phyloP scores from a whole-genome alignment of 2,888 invertebrate species.

The Pediacus dermestoides region DNA sequence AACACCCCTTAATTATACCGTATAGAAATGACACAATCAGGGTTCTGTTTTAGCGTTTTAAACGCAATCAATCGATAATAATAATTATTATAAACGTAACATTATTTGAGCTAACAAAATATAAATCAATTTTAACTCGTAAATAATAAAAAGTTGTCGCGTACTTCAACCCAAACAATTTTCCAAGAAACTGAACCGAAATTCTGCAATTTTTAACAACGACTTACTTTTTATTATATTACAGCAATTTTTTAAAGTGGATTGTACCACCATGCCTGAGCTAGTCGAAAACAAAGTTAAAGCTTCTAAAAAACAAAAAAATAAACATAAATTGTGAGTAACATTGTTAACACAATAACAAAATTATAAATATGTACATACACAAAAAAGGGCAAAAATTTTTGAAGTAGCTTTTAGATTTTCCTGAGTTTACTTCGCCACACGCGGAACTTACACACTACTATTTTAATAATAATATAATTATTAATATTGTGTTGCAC shows the following conservation, averaged over 20 bases:
- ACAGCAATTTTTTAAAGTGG: constrained; percentile 22
- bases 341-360: no score
- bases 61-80: constrained; percentile 6
- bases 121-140: constrained; percentile 2
- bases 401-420: no score
- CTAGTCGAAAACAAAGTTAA: constrained; percentile 9
- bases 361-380: neutral
- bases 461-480: no score
- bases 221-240: constrained; percentile 5
- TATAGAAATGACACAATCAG: constrained; percentile 33
- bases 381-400: constrained; percentile 8
- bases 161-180: no score
- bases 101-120: constrained; percentile 19
- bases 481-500: constrained; percentile 33
- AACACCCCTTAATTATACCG: constrained; percentile 10
- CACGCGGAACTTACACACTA: constrained; percentile 29
- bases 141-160: constrained; percentile 12
- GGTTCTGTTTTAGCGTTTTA: constrained; percentile 25
- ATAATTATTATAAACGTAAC: constrained; percentile 11
- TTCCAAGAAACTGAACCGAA: no score
- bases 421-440: constrained; percentile 26
- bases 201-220: no score
- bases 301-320: constrained; percentile 6
- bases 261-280: constrained; percentile 28
- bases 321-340: neutral